Base-by-base conservation (phyloP, 1,140 invertebrate species). In the Zaprionus nigranus region DNA sequence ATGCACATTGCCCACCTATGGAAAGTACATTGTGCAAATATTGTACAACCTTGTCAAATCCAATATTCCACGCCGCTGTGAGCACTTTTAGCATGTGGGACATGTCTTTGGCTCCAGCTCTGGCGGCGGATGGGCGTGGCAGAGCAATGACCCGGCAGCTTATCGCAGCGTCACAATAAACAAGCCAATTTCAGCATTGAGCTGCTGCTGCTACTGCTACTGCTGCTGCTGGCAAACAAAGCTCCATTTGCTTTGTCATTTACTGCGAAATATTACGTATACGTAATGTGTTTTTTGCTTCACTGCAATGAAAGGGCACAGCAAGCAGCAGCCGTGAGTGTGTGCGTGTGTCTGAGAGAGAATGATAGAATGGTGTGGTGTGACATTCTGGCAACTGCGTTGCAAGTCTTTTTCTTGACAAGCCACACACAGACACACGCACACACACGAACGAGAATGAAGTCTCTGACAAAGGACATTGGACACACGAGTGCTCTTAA, bases 181-280 rank as follows among this genome's bases (percentile, higher is more conserved):
- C 64, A 78, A 78, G 78, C 66, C 77, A 88, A 88, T 81, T 69
- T 69, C 57, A 69, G 36, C 24, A 51, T 63, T 66, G 57, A 66
- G 66, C 53, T 57, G 66, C 36, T 57, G 51, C 34, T 63, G 70
- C 43, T 63, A 67, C 38, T 53, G 36, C 36, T 38, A 66, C 46
- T 53, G 36, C 36, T 38, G 5, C 36, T 43, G 62, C 40, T 67
- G 65, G 70, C 78, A 78, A 87, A 88, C 84, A 88, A 88, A 87
- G 83, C 77, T 73, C 74, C 64, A 87, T 81, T 87, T 88, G 67
- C 70, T 46, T 43, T 66, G 70, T 53, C 64, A 79, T 86, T 80
- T 71, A 65, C 69, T 77, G 68, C 61, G 74, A 74, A 87, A 82
- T 78, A 82, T 86, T 69, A 71, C 84, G 80, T 80, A 87, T 78